Percentiles rank a stretch among this genome's conserved stretches.
These are phyloP conservation scores for Rhodophaea formosa DNA, from an alignment of 2,888 invertebrate species.

Conservation along the genomic window DNA sequence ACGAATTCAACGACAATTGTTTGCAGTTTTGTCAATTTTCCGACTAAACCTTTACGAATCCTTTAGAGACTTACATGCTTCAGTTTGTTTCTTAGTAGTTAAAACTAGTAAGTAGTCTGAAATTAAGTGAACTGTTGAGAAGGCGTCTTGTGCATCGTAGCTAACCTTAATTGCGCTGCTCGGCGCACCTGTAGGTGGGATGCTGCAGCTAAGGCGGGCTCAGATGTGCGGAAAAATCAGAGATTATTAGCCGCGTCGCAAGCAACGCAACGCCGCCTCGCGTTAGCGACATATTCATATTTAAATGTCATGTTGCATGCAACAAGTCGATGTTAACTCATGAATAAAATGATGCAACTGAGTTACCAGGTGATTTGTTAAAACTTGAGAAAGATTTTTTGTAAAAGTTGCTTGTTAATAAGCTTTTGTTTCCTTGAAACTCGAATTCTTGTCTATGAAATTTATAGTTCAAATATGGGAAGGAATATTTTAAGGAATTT, in stretches of 20 bases:
- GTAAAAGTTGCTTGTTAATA: neutral
- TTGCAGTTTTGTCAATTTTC: neutral
- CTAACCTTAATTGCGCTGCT: conserved; percentile 9
- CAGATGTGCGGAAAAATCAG: conserved; percentile 75
- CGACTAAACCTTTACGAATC: neutral
- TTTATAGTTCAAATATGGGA: no score
- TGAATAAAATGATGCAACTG: conserved; percentile 38
- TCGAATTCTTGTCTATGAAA: no score
- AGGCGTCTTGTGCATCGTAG: conserved; percentile 11
- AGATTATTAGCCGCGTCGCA: conserved; percentile 65
- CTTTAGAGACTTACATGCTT: neutral
- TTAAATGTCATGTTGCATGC: conserved; percentile 68
- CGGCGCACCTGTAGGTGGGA: conserved; percentile 31
- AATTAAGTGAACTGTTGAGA: conserved; percentile 18
- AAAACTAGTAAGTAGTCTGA: neutral
- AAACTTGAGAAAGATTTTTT: conserved; percentile 15
- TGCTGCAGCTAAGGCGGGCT: conserved; percentile 36
- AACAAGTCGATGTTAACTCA: conserved; percentile 53
- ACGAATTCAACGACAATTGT: conserved; percentile 23
- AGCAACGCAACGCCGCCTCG: conserved; percentile 31
- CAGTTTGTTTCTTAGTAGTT: neutral
- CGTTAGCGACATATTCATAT: conserved; percentile 70
- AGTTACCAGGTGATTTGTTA: conserved; percentile 19
- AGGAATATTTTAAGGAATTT: no score
- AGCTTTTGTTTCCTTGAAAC: neutral